Percentiles rank a stretch among this genome's conserved stretches.
Conservation (phyloP, 2,797 vertebrate genomes). For the Distichodus sexfasciatus region DNA sequence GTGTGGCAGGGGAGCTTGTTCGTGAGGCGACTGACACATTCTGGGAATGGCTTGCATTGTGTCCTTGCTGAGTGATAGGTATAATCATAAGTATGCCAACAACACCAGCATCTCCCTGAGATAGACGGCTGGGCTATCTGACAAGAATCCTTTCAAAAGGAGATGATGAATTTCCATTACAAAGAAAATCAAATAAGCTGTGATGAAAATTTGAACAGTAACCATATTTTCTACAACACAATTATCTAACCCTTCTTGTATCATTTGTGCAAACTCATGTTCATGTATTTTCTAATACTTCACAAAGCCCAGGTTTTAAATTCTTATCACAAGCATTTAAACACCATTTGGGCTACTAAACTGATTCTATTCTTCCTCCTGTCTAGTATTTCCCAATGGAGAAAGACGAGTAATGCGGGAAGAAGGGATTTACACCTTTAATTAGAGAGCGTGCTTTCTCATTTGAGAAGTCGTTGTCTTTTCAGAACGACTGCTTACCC, state of each 20-base stretch:
- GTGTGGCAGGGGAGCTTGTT: slow-evolving; percentile 24
- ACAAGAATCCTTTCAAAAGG: neutral
- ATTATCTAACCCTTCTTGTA: neutral
- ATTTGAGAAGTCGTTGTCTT: neutral
- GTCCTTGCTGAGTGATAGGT: slow-evolving; percentile 39
- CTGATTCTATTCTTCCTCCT: neutral
- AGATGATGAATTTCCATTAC: slow-evolving; percentile 21
- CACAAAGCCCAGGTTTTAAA: neutral
- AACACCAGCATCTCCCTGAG: slow-evolving; percentile 14
- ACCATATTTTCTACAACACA: neutral
- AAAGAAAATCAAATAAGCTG: slow-evolving; percentile 5
- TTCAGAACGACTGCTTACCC: too few relatives aligned
- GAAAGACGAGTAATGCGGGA: neutral
- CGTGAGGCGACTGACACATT: slow-evolving; percentile 45
- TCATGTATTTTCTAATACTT: neutral
- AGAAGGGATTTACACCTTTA: neutral
- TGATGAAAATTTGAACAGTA: neutral
- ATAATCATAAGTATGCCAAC: slow-evolving; percentile 40
- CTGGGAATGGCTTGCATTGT: slow-evolving; percentile 41
- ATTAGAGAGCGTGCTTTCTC: neutral
- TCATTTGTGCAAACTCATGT: neutral
- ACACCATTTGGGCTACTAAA: neutral
- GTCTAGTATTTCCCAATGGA: neutral
- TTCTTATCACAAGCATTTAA: neutral
- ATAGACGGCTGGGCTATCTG: neutral